Conservation (phyloP, 2,113 vertebrate species). For the Odobenus rosmarus region DNA sequence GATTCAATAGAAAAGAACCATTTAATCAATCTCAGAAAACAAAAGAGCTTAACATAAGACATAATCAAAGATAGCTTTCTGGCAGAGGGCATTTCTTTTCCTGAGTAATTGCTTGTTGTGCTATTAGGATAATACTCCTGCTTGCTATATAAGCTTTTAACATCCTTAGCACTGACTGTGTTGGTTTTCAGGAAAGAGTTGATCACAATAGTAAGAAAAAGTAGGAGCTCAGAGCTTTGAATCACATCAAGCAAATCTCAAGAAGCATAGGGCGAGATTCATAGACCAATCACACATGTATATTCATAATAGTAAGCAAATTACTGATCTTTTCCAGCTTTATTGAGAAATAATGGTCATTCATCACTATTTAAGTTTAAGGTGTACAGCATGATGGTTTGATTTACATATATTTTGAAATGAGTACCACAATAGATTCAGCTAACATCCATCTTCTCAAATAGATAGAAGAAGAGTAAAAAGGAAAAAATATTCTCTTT, state of each 20-base stretch:
- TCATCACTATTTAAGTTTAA: not conserved
- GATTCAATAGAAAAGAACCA: slow-evolving; percentile 78
- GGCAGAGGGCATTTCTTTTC: slow-evolving; percentile 59
- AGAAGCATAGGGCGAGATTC: slow-evolving; percentile 11
- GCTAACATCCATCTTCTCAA: not conserved
- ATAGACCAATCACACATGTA: slow-evolving; percentile 15
- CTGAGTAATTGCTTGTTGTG: slow-evolving; percentile 79
- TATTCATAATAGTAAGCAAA: not conserved
- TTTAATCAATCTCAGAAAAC: slow-evolving; percentile 80
- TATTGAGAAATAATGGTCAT: not conserved
- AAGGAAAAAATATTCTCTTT: not conserved
- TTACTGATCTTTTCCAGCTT: not conserved
- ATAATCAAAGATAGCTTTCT: slow-evolving; percentile 74
- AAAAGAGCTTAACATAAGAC: slow-evolving; percentile 71
- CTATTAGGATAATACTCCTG: slow-evolving; percentile 71
- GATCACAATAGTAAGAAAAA: slow-evolving; percentile 61
- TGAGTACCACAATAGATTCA: not conserved
- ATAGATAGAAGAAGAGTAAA: not conserved
- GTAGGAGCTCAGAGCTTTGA: not conserved
- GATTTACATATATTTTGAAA: not conserved
- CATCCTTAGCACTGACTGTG: slow-evolving; percentile 67
- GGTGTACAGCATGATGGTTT: not conserved
- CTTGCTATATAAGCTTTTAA: slow-evolving; percentile 77
- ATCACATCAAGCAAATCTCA: slow-evolving; percentile 34
- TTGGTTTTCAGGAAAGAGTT: slow-evolving; percentile 64